phyloP scores from a whole-genome alignment of 2,888 invertebrate genomes.

The Xestia ashworthii region DNA sequence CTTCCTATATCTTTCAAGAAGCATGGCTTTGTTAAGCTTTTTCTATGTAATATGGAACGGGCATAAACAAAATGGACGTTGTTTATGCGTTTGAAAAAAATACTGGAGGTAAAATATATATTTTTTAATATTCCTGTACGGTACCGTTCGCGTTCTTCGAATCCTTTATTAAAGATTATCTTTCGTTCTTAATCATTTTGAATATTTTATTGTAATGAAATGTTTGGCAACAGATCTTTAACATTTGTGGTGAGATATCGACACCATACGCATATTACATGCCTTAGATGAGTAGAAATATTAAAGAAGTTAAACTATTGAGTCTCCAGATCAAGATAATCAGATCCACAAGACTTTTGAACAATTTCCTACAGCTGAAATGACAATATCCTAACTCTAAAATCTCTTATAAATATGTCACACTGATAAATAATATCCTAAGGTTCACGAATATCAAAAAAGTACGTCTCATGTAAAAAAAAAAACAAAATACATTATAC shows the following conservation, averaged over 20 bases:
- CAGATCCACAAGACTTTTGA: no score
- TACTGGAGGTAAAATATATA: background rate
- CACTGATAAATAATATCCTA: background rate
- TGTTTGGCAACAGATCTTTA: background rate
- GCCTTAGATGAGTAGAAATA: background rate
- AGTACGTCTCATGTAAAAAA: background rate
- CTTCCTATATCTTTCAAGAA: no score
- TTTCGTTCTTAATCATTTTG: background rate
- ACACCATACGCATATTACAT: background rate
- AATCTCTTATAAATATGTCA: background rate
- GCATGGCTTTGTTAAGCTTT: background rate
- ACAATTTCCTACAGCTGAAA: background rate
- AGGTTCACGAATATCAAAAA: background rate
- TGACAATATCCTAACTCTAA: no score
- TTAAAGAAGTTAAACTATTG: background rate
- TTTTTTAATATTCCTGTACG: background rate
- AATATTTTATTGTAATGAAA: background rate
- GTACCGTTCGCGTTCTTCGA: no score
- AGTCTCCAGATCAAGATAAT: background rate
- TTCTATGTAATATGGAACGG: background rate
- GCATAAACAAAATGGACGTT: background rate
- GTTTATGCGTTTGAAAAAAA: background rate
- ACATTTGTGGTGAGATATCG: background rate
- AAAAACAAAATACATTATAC: no score
- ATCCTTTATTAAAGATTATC: background rate